Evolutionary conservation across 2,113 vertebrate genomes (phyloP).

Genomic region (Vulpes vulpes): DNA sequence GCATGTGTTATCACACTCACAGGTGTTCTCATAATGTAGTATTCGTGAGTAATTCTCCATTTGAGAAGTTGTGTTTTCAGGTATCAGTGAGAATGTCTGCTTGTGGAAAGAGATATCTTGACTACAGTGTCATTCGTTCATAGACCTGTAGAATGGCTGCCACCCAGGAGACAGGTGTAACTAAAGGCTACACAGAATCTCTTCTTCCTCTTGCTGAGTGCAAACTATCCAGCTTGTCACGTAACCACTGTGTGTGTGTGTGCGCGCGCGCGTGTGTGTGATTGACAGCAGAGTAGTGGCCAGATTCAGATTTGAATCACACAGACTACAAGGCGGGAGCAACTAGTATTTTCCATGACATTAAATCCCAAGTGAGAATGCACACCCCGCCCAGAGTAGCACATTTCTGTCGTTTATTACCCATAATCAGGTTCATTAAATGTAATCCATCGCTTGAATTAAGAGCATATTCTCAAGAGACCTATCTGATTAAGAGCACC

Average conservation of each 20-base stretch:
- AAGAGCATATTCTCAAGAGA: background rate
- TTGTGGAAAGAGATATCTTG: background rate
- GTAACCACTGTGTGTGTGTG: background rate
- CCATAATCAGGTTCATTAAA: background rate
- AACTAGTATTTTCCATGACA: background rate
- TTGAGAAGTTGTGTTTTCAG: background rate
- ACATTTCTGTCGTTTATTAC: background rate
- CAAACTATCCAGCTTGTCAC: background rate
- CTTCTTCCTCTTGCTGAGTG: background rate
- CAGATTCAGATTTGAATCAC: background rate
- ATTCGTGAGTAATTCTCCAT: background rate
- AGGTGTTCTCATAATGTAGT: too few relatives aligned
- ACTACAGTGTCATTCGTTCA: background rate
- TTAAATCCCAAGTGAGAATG: background rate
- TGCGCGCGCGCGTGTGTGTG: background rate
- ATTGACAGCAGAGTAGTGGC: background rate
- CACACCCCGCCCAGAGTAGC: background rate
- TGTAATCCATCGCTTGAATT: background rate
- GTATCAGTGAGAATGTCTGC: background rate
- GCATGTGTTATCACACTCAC: fast-evolving
- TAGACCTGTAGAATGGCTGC: too few relatives aligned
- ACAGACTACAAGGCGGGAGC: background rate
- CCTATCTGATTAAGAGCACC: background rate
- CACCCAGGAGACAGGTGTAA: fast-evolving
- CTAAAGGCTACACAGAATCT: background rate